Evolutionary conservation across 2,797 vertebrate genomes (phyloP).

Genomic region (Rhodeus uyekii): DNA sequence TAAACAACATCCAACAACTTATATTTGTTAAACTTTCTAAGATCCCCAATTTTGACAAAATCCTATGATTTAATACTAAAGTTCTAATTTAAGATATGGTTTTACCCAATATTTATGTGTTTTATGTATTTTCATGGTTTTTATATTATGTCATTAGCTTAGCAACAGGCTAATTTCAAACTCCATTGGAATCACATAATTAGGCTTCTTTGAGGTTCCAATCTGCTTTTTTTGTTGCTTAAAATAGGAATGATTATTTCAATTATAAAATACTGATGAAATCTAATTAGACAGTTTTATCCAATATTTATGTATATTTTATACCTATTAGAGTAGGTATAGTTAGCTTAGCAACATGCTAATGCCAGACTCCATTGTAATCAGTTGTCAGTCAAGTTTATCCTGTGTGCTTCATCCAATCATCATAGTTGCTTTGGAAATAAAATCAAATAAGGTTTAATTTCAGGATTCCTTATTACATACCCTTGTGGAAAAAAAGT

Average conservation of each 20-base stretch:
- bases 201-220: constrained; percentile 2
- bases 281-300: background rate
- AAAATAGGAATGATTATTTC: background rate
- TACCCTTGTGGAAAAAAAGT: too few species aligned
- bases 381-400: background rate
- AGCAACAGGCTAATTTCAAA: background rate
- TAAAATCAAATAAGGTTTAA: background rate
- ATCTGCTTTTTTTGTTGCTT: background rate
- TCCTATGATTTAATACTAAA: background rate
- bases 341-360: background rate
- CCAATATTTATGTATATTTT: background rate
- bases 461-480: background rate
- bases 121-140: background rate
- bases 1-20: background rate
- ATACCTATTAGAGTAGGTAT: background rate
- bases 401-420: background rate
- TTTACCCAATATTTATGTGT: background rate
- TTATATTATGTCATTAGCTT: background rate
- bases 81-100: background rate
- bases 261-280: background rate
- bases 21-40: background rate
- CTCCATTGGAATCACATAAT: background rate
- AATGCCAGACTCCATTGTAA: background rate
- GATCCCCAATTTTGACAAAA: background rate
- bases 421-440: background rate